Evolutionary conservation across 2,797 vertebrate species (phyloP).

Genomic region (Enteromius radiatus): DNA sequence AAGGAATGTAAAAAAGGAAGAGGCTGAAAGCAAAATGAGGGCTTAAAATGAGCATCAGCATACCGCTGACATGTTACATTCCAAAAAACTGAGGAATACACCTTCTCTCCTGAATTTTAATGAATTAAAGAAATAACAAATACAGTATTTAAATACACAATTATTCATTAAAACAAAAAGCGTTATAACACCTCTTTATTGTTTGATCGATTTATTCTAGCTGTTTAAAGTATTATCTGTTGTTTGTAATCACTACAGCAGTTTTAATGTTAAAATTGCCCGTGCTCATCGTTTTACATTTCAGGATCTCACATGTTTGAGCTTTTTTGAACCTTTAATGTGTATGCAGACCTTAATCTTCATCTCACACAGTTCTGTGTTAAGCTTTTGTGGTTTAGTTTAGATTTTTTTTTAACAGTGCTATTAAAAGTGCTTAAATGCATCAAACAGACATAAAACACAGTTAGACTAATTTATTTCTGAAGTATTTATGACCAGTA

Average conservation of each 20-base stretch:
- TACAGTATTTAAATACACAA: neutral
- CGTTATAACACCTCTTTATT: neutral
- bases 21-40: neutral
- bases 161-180: neutral
- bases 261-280: neutral
- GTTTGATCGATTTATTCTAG: neutral
- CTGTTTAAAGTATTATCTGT: neutral
- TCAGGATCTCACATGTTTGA: neutral
- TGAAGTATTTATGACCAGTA: neutral
- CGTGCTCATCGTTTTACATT: neutral
- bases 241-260: neutral
- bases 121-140: neutral
- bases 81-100: neutral
- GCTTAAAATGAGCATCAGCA: neutral
- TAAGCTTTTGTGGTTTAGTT: neutral
- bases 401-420: neutral
- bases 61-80: neutral
- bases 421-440: neutral
- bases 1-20: slow-evolving; percentile 1
- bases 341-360: neutral
- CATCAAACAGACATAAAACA: neutral
- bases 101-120: neutral
- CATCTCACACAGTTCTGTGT: neutral
- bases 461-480: slow-evolving; percentile 4
- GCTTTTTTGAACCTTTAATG: neutral